phyloP scores from a whole-genome alignment of 2,797 vertebrate genomes.

The Pangasius larnaudii region DNA sequence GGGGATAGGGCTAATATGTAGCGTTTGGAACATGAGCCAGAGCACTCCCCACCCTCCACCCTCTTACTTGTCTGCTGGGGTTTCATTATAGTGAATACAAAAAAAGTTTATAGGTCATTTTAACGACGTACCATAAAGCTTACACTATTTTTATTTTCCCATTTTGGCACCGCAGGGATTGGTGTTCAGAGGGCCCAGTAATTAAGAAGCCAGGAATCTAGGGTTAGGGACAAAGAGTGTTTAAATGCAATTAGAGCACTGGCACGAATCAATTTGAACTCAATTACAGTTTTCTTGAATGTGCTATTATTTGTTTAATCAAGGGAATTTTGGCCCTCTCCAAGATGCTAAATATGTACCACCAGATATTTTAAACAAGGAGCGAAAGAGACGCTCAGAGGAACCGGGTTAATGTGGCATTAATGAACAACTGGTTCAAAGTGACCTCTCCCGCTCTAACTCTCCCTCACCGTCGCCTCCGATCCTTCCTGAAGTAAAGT shows the following conservation, averaged over 20 bases:
- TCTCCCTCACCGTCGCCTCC: constrained; percentile 35
- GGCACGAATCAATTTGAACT: constrained; percentile 75
- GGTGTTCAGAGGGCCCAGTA: constrained; percentile 69
- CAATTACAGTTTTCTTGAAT: constrained; percentile 74
- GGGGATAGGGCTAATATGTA: constrained; percentile 81
- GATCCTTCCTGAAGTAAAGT: constrained; percentile 38
- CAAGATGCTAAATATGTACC: constrained; percentile 70
- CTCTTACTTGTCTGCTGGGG: constrained; percentile 38
- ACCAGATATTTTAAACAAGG: constrained; percentile 63
- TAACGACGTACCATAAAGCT: constrained; percentile 61
- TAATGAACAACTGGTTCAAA: constrained; percentile 70
- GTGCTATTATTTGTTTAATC: constrained; percentile 79
- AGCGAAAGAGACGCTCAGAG: constrained; percentile 46
- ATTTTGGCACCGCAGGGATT: constrained; percentile 66
- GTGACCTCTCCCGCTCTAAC: constrained; percentile 61
- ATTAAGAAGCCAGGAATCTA: constrained; percentile 73
- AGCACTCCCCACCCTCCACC: constrained; percentile 41
- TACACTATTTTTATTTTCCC: constrained; percentile 74
- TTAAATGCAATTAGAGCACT: constrained; percentile 79
- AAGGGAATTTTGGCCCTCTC: constrained; percentile 70
- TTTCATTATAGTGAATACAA: constrained; percentile 61
- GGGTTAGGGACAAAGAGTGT: constrained; percentile 76
- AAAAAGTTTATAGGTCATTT: constrained; percentile 69
- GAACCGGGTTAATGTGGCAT: constrained; percentile 65
- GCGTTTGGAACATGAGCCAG: constrained; percentile 69